These are phyloP conservation scores for Ruditapes philippinarum DNA, from an alignment of 1,140 invertebrate genomes.

Conservation along the genomic window DNA sequence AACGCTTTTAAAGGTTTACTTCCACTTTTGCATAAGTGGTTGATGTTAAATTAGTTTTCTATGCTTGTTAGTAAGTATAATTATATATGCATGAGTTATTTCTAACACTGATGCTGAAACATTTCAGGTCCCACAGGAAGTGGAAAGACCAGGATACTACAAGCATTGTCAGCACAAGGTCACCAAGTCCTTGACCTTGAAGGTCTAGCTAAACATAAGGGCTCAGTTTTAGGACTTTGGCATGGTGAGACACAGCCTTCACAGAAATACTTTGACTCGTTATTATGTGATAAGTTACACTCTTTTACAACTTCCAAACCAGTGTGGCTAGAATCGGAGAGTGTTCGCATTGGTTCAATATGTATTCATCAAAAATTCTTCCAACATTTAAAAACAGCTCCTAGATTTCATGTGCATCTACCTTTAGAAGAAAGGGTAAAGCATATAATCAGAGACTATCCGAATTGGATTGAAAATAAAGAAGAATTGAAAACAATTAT, in stretches of 20 bases:
- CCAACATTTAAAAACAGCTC: constrained; percentile 63
- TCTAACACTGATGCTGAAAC: too few relatives aligned
- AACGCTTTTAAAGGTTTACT: too few relatives aligned
- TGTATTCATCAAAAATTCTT: constrained; percentile 70
- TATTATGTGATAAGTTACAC: constrained; percentile 62
- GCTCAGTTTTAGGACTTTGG: constrained; percentile 75
- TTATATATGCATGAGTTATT: too few relatives aligned
- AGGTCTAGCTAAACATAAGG: constrained; percentile 76
- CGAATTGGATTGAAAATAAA: constrained; percentile 72
- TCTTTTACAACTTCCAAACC: constrained; percentile 62
- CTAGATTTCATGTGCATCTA: constrained; percentile 69
- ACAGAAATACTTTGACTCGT: constrained; percentile 74
- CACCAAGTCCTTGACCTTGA: constrained; percentile 79
- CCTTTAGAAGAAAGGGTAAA: constrained; percentile 75
- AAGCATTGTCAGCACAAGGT: constrained; percentile 57
- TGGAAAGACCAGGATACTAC: constrained; percentile 74
- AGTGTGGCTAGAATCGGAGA: constrained; percentile 80
- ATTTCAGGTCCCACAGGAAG: constrained; percentile 77
- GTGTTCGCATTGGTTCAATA: constrained; percentile 72
- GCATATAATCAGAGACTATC: constrained; percentile 74
- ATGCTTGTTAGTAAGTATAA: too few relatives aligned
- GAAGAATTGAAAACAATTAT: constrained; percentile 65
- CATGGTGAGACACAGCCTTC: constrained; percentile 73
- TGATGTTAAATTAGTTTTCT: too few relatives aligned
- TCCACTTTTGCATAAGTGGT: too few relatives aligned